Percentiles rank a stretch among this genome's conserved stretches.
Evolutionary conservation across 1,140 invertebrate species (phyloP).

Genomic region (Chlorops oryzae): DNA sequence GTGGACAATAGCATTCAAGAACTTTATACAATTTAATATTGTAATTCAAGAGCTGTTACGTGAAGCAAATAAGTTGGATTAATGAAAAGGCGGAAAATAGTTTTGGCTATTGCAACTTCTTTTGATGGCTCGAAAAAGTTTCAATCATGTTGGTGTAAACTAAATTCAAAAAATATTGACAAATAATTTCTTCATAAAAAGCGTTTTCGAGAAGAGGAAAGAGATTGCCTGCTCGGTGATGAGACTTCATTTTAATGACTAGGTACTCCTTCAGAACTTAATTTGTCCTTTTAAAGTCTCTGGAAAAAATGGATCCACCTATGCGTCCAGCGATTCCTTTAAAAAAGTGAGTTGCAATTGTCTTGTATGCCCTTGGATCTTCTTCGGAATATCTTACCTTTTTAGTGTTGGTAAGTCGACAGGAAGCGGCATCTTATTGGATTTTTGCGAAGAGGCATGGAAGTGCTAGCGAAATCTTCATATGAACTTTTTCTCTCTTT

Average conservation of each 20-base stretch:
- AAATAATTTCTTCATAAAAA: too few relatives aligned
- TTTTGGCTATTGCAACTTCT: too few relatives aligned
- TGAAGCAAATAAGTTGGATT: too few relatives aligned
- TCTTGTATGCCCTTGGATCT: constrained; percentile 1
- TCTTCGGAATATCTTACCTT: constrained; percentile 7
- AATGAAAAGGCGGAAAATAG: too few relatives aligned
- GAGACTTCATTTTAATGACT: not conserved
- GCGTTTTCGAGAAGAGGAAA: too few relatives aligned
- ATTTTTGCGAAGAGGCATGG: not conserved
- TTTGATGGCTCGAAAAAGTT: too few relatives aligned
- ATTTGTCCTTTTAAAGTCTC: not conserved
- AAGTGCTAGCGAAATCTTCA: not conserved
- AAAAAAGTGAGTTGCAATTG: constrained; percentile 10
- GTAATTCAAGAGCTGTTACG: too few relatives aligned
- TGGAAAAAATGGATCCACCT: not conserved
- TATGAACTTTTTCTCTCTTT: not conserved
- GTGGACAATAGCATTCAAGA: too few relatives aligned
- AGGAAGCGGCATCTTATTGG: constrained; percentile 4
- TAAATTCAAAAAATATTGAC: too few relatives aligned
- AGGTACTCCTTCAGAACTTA: not conserved
- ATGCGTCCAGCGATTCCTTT: constrained; percentile 1
- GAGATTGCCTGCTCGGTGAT: not conserved
- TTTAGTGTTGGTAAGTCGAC: constrained; percentile 10
- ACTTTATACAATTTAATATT: too few relatives aligned
- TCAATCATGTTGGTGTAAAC: too few relatives aligned